These are phyloP conservation scores for Nasonia giraulti DNA, from an alignment of 1,140 invertebrate species.

Conservation along the genomic window DNA sequence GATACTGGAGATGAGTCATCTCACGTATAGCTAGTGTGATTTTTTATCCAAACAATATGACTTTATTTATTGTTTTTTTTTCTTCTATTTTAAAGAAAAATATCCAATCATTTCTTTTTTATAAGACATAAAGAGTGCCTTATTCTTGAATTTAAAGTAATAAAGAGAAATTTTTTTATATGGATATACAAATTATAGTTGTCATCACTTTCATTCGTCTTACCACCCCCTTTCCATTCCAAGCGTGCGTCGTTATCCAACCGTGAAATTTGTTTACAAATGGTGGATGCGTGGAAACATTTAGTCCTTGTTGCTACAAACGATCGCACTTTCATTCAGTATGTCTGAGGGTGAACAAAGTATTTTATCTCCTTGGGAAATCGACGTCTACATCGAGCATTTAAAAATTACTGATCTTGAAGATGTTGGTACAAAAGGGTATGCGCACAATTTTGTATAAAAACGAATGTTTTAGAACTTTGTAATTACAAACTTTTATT, in stretches of 20 bases:
- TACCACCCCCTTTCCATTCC: neutral
- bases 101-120: neutral
- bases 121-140: constrained; percentile 43
- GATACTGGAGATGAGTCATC: constrained; percentile 75
- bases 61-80: constrained; percentile 36
- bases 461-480: constrained; percentile 33
- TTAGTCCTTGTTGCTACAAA: constrained; percentile 11
- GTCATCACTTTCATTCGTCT: neutral
- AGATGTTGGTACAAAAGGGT: constrained; percentile 74
- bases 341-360: constrained; percentile 67
- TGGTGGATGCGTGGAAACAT: constrained; percentile 55
- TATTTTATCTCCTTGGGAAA: constrained; percentile 73
- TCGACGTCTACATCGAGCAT: constrained; percentile 73
- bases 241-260: constrained; percentile 24
- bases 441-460: constrained; percentile 48
- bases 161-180: constrained; percentile 32
- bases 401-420: constrained; percentile 70
- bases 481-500: constrained; percentile 27
- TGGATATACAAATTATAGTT: neutral
- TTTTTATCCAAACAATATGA: constrained; percentile 24
- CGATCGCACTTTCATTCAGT: constrained; percentile 45
- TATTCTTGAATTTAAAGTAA: constrained; percentile 3
- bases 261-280: constrained; percentile 67
- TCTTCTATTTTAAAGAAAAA: constrained; percentile 7
- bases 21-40: constrained; percentile 63